Percentiles rank a stretch among this genome's conserved stretches.
phyloP scores from a whole-genome alignment of 2,888 invertebrate species.

The Zhuqinia jingwanae region DNA sequence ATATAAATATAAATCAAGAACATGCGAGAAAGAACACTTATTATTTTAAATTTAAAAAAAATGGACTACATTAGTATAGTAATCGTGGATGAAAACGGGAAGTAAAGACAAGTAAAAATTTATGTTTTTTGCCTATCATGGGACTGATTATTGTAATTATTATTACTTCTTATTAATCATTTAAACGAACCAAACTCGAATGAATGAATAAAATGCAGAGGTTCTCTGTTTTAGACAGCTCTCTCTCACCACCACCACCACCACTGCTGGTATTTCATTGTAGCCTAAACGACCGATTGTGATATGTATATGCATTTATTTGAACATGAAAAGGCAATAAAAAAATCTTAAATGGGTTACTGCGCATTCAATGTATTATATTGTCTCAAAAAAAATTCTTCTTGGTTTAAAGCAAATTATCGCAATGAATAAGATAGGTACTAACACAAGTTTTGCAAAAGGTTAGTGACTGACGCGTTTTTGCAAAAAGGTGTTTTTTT shows the following conservation, averaged over 20 bases:
- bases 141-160: no score
- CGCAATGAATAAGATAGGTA: no score
- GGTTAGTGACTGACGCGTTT: not conserved
- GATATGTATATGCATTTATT: constrained; percentile 21
- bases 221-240: not conserved
- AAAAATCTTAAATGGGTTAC: not conserved
- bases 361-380: not conserved
- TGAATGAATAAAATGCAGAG: not conserved
- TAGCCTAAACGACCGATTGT: not conserved
- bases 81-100: not conserved
- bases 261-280: not conserved
- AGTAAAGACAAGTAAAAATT: not conserved
- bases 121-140: not conserved
- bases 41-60: constrained; percentile 9
- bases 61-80: not conserved
- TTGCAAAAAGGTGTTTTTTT: no score
- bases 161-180: not conserved
- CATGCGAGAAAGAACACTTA: constrained; percentile 24
- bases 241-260: not conserved
- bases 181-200: not conserved
- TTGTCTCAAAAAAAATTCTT: constrained; percentile 2
- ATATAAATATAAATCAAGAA: no score
- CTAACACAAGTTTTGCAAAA: not conserved
- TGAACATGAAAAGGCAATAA: constrained; percentile 23
- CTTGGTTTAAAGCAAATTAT: not conserved